phyloP scores from a whole-genome alignment of 1,140 invertebrate species.

The Camponotus floridanus region DNA sequence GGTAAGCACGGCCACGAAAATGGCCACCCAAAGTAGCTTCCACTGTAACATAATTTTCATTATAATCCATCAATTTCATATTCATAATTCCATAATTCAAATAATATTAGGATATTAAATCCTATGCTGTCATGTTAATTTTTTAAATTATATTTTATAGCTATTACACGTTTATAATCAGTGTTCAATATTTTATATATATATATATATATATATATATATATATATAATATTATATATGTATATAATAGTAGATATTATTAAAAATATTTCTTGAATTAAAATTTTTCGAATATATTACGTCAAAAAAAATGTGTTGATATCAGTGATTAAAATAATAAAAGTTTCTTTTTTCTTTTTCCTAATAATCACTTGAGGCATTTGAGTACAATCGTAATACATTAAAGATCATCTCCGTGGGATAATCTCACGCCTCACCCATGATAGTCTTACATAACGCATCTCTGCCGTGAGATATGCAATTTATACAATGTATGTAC shows the following conservation, averaged over 20 bases:
- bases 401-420: constrained; percentile 67
- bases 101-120: too few relatives aligned
- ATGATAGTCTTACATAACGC: constrained; percentile 79
- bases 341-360: not conserved
- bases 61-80: not conserved
- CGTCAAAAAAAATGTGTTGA: not conserved
- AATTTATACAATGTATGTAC: constrained; percentile 58
- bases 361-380: constrained; percentile 5
- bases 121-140: too few relatives aligned
- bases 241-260: not conserved
- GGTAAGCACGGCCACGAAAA: constrained; percentile 78
- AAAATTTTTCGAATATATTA: not conserved
- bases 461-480: constrained; percentile 15
- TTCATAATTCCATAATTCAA: too few relatives aligned
- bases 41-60: constrained; percentile 73
- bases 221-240: too few relatives aligned
- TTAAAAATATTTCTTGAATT: constrained; percentile 13
- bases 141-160: too few relatives aligned
- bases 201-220: too few relatives aligned
- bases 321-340: not conserved
- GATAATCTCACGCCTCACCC: constrained; percentile 81
- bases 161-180: not conserved
- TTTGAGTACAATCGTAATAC: constrained; percentile 43
- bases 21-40: constrained; percentile 78
- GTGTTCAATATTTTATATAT: not conserved